phyloP scores from a whole-genome alignment of 2,888 invertebrate species.

The Lomographa bimaculata region DNA sequence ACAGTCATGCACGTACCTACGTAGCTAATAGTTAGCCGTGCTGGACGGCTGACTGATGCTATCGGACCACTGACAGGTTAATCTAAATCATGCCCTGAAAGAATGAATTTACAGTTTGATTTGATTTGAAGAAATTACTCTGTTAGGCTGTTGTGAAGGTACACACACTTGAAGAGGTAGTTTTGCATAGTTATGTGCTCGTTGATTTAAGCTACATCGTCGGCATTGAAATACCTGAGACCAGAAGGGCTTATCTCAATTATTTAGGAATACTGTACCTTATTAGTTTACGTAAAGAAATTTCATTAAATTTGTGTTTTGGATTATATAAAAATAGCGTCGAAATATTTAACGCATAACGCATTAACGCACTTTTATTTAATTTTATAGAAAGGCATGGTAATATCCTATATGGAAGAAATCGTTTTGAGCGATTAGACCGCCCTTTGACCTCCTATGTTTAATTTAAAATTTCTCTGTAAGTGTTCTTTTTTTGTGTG shows the following conservation, averaged over 20 bases:
- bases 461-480: no score
- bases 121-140: constrained; percentile 34
- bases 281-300: no score
- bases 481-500: no score
- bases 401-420: no score
- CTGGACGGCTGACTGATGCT: constrained; percentile 38
- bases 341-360: no score
- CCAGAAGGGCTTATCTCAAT: constrained; percentile 4
- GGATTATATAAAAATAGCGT: no score
- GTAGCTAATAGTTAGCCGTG: constrained; percentile 68
- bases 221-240: constrained; percentile 45
- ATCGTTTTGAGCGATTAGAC: no score
- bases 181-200: constrained; percentile 77
- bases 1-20: constrained; percentile 69
- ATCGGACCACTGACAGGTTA: constrained; percentile 27
- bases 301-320: no score
- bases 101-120: constrained; percentile 45
- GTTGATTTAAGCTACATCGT: constrained; percentile 76
- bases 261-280: no score
- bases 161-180: constrained; percentile 51
- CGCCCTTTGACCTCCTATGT: no score
- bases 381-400: no score
- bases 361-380: no score
- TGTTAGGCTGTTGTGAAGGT: constrained; percentile 42
- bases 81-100: constrained; percentile 43